These are phyloP conservation scores for Emmelina monodactyla DNA, from an alignment of 2,888 invertebrate species.

Conservation along the genomic window DNA sequence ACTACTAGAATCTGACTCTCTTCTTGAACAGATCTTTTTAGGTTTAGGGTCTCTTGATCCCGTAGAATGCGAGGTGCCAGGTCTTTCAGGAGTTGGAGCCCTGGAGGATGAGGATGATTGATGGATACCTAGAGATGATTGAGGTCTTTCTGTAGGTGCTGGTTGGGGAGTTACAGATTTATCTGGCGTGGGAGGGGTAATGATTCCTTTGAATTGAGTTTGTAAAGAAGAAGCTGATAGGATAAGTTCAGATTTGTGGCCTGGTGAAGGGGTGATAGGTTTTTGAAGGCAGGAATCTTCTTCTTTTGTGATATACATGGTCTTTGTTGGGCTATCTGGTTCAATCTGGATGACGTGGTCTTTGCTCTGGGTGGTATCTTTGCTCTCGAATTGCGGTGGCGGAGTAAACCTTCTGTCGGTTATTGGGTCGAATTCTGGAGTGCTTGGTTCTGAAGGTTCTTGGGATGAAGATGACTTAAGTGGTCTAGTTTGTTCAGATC, in stretches of 20 bases:
- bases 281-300: slow-evolving; percentile 40
- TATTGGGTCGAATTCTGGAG: slow-evolving; percentile 29
- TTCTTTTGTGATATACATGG: slow-evolving; percentile 38
- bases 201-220: slow-evolving; percentile 26
- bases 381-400: slow-evolving; percentile 29
- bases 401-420: slow-evolving; percentile 26
- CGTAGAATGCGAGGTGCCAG: background rate
- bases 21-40: background rate
- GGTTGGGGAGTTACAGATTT: slow-evolving; percentile 3
- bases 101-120: slow-evolving; percentile 2
- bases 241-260: slow-evolving; percentile 33
- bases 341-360: slow-evolving; percentile 44
- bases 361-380: slow-evolving; percentile 26
- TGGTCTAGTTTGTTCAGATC: slow-evolving; percentile 35
- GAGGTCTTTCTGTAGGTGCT: slow-evolving; percentile 8
- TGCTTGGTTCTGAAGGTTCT: slow-evolving; percentile 36
- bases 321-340: slow-evolving; percentile 28
- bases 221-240: slow-evolving; percentile 44
- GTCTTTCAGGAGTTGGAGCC: background rate
- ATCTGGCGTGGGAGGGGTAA: slow-evolving; percentile 12
- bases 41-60: background rate
- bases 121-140: slow-evolving; percentile 4
- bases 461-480: slow-evolving; percentile 35
- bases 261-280: slow-evolving; percentile 44
- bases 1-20: background rate